Conservation (phyloP, 1,140 invertebrate species). For the Heliconius hermathena region DNA sequence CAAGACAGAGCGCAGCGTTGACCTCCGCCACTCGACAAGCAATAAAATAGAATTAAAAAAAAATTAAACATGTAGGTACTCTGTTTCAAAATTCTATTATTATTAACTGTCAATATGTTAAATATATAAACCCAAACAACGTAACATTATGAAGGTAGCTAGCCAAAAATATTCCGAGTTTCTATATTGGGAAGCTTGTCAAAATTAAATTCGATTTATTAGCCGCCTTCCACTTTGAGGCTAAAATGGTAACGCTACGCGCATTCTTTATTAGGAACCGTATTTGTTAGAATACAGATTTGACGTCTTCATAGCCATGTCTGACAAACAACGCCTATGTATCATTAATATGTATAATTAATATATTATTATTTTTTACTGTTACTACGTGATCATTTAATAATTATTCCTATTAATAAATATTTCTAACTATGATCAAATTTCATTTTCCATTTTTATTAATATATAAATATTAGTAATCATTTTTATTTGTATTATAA, state of each 20-base stretch:
- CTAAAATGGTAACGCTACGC: slow-evolving; percentile 4
- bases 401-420: too few relatives aligned
- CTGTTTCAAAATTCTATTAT: not conserved
- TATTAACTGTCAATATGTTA: not conserved
- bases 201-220: slow-evolving; percentile 30
- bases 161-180: slow-evolving; percentile 19
- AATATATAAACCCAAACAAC: not conserved
- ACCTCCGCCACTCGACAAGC: too few relatives aligned
- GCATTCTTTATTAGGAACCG: not conserved
- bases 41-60: too few relatives aligned
- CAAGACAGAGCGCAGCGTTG: too few relatives aligned
- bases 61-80: too few relatives aligned
- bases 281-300: not conserved
- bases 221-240: slow-evolving; percentile 4
- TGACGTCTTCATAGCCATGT: not conserved
- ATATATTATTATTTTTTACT: not conserved
- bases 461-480: too few relatives aligned
- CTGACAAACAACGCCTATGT: not conserved
- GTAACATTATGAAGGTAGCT: not conserved
- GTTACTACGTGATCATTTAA: not conserved
- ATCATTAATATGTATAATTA: not conserved
- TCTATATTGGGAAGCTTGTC: slow-evolving; percentile 17
- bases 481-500: too few relatives aligned
- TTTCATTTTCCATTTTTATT: too few relatives aligned
- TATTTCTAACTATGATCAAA: too few relatives aligned